A percentile compares a stretch with the other conserved stretches of the same genome.
phyloP scores from a whole-genome alignment of 2,113 vertebrate genomes.

The Corynorhinus townsendii region DNA sequence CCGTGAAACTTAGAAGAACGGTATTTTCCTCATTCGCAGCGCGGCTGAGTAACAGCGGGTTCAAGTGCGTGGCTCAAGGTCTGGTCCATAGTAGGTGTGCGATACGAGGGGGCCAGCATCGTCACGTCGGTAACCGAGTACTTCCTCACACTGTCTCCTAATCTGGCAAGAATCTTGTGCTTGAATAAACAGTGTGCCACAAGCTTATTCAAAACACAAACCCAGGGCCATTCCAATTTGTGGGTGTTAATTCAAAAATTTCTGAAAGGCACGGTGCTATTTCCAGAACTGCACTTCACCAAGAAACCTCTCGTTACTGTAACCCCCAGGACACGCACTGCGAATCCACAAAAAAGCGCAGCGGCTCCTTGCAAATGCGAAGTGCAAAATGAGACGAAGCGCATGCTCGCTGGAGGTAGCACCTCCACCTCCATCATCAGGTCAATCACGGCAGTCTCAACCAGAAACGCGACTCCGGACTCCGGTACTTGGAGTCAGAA shows the following conservation, averaged over 20 bases:
- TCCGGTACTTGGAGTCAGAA: background rate
- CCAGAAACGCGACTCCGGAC: background rate
- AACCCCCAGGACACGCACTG: background rate
- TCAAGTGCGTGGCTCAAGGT: too few species aligned
- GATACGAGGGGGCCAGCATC: rapidly evolving
- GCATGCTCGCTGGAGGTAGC: background rate
- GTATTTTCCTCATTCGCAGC: background rate
- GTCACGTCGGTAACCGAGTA: background rate
- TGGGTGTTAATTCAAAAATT: slow-evolving; percentile 67
- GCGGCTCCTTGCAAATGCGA: background rate
- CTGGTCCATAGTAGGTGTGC: background rate
- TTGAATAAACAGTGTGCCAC: background rate
- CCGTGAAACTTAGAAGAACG: background rate
- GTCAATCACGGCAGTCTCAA: background rate
- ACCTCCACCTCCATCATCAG: background rate
- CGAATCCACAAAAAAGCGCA: background rate
- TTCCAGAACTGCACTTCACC: slow-evolving; percentile 10
- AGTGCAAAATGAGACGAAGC: background rate
- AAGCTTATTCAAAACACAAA: slow-evolving; percentile 31
- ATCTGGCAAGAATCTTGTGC: background rate
- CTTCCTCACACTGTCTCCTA: background rate
- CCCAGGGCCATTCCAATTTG: slow-evolving; percentile 58
- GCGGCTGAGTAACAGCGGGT: rapidly evolving
- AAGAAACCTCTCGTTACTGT: background rate
- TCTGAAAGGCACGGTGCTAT: slow-evolving; percentile 37